Base-by-base conservation (phyloP, 2,888 invertebrate genomes). In the Lepas anatifera region DNA sequence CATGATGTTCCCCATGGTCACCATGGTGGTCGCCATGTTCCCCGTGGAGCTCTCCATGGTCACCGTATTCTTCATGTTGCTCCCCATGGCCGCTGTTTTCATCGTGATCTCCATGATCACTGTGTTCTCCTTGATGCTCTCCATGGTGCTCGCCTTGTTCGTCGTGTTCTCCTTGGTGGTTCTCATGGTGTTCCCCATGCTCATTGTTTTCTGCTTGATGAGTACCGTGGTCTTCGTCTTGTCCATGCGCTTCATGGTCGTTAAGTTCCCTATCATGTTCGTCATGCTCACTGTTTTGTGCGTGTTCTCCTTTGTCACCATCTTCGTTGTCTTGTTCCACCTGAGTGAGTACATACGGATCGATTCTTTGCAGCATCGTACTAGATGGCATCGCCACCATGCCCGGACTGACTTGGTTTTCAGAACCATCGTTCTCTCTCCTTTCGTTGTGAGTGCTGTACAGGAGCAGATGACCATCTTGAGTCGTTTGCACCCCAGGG, bases 41-140 rank as follows among this genome's bases (percentile, higher is more conserved):
- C 70, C 70, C 35, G 69, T 70, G 6, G 73, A 67, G 11, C 69
- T 70, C 67, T 72, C 72, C 73, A 8, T 70, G 70, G 46, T 70
- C 72, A n/a, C n/a, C n/a, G n/a, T n/a, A n/a, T n/a, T 69, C 72
- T n/a, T 29, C 46, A 0, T 72, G 73, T 0, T 70, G 70, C 48
- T 68, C 32, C 6, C 37, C 16, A n/a, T 73, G 69, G 8, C 66
- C 69, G 41, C 70, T 22, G 18, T 58, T 32, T 10, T 52, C 70
- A 16, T 64, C 50, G 6, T 69, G 68, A 32, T 29, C 64, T 16
- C 32, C 46, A 25, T 64, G 68, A 29, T 68, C 64, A n/a, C 63
- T 27, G 18, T 69, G 67, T n/a, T 37, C 25, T n/a, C 64, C 46
- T 2, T 63, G 67, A 46, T 52, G 46, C n/a, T 58, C 71, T 4